These are phyloP conservation scores for Oreotragus oreotragus DNA, from an alignment of 2,113 vertebrate genomes.

Conservation along the genomic window DNA sequence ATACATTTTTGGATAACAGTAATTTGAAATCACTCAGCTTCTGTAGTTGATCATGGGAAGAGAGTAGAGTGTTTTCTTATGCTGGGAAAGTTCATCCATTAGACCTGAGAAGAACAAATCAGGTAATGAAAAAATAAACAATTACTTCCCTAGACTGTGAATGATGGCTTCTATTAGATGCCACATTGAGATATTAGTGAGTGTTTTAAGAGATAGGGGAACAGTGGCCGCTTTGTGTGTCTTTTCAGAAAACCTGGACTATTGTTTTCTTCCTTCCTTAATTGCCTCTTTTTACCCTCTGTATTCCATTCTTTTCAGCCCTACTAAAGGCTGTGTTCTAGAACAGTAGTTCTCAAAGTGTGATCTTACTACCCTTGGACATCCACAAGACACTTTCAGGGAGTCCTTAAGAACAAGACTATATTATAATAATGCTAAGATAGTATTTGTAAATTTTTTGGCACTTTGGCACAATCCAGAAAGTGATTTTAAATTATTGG, in stretches of 20 bases:
- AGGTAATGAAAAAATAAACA: conserved; percentile 2
- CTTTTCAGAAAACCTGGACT: not conserved
- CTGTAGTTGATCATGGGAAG: not conserved
- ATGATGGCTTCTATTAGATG: not conserved
- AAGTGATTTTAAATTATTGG: not conserved
- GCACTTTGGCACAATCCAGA: not conserved
- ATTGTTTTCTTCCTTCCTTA: not conserved
- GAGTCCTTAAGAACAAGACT: not conserved
- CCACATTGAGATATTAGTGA: not conserved
- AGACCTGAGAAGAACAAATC: not conserved
- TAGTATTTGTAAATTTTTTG: not conserved
- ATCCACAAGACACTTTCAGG: not conserved
- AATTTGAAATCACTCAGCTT: not conserved
- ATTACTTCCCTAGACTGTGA: not conserved
- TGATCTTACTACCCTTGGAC: not conserved
- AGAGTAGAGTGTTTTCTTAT: not conserved
- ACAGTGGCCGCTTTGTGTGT: not conserved
- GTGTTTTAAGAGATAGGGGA: not conserved
- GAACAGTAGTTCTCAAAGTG: not conserved
- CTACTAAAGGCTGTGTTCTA: not conserved
- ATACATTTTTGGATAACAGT: not conserved
- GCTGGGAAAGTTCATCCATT: not conserved
- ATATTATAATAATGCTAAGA: not conserved
- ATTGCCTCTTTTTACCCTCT: not conserved
- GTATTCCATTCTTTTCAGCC: not conserved